These are phyloP conservation scores for Myotis yumanensis DNA, from an alignment of 2,113 vertebrate species.

Conservation along the genomic window DNA sequence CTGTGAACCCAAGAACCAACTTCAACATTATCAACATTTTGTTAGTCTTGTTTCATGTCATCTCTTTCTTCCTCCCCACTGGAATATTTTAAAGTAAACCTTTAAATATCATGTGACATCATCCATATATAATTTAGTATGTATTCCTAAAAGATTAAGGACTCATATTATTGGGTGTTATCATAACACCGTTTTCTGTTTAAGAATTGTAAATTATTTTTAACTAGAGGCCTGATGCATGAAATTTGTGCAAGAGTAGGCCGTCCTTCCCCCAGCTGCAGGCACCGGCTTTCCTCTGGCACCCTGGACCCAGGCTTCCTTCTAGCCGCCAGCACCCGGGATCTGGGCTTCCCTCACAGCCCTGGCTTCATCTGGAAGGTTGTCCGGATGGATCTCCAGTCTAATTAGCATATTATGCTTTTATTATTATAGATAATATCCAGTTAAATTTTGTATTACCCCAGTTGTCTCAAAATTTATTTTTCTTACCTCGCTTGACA, in stretches of 20 bases:
- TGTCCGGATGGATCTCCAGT: too few species aligned
- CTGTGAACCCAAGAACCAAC: not conserved
- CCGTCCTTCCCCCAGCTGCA: too few species aligned
- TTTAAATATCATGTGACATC: not conserved
- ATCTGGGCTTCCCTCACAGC: too few species aligned
- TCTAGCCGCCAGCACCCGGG: too few species aligned
- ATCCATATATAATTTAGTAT: not conserved
- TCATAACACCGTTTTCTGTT: not conserved
- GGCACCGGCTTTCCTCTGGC: too few species aligned
- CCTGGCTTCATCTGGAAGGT: too few species aligned
- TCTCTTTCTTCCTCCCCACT: not conserved
- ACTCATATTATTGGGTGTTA: not conserved
- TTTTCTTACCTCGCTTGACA: slow-evolving; percentile 3
- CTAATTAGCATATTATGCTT: too few species aligned
- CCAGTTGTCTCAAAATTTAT: not conserved
- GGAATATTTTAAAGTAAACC: slow-evolving; percentile 39
- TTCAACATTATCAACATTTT: slow-evolving; percentile 22
- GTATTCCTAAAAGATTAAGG: slow-evolving; percentile 17
- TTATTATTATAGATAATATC: not conserved
- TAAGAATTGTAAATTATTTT: slow-evolving; percentile 21
- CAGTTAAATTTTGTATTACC: slow-evolving; percentile 11
- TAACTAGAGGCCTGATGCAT: not conserved
- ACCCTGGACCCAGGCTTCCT: too few species aligned
- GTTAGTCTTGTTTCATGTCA: not conserved
- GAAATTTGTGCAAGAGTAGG: too few species aligned